Evolutionary conservation across 2,797 vertebrate genomes (phyloP), one percentile per base, ranked within the genome.

Genomic region (Tolypeutes matacus): DNA sequence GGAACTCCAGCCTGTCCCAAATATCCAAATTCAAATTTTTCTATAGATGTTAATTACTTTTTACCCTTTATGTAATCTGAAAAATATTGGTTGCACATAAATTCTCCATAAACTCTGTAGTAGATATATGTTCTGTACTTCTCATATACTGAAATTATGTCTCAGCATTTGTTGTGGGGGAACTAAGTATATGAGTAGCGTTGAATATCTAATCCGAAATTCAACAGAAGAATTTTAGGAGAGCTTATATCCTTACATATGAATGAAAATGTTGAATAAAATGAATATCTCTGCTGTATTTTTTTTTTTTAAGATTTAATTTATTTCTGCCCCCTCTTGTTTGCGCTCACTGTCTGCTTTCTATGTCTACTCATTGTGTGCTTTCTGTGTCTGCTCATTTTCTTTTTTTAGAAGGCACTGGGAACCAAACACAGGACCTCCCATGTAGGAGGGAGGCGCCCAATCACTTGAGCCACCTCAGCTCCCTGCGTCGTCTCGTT

Each of bases 181-280:
- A 56, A 7, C 36, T 39, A 64, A 64, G 58, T 2, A 0, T n/a
- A 27, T 7, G 4, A 42, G 4, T 25, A 12, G 1, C 17, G n/a
- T 49, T 20, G 11, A 49, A 27, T 64, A 4, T 62, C 67, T 67
- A 53, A 39, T 60, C 12, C 82, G 67, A 86, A 77, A 58, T 72
- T 31, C 20, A 65, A 2, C 14, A 67, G 46, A n/a, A 67, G 15
- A 17, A 65, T 84, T 91, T 81, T 7, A 56, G 78, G 7, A 81
- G 27, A 60, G 13, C 73, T 12, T 39, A 6, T 85, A 58, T 83
- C 42, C n/a, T 77, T 87, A 62, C 13, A 49, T 36, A 14, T 17
- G 53, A 77, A 89, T 88, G 80, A 65, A 86, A 94, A 87, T 51
- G 88, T 23, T 60, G 49, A 86, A 49, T 86, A 80, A 46, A 95